Evolutionary conservation across 2,113 vertebrate species (phyloP).

Genomic region (Salvelinus fontinalis): DNA sequence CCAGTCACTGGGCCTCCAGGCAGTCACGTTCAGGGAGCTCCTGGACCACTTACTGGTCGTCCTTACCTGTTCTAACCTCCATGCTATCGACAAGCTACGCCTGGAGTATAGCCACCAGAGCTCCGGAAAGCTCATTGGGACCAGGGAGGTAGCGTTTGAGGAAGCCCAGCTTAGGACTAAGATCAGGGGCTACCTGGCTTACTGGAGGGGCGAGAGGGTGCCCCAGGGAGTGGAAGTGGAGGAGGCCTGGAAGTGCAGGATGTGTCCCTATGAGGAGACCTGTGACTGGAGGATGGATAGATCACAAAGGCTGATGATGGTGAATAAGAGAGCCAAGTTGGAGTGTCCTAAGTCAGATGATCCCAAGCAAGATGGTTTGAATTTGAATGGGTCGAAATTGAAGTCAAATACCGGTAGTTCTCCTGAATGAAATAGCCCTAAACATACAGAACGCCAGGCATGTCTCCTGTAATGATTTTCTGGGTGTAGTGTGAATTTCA

Average conservation of each 20-base stretch:
- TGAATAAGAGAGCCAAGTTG: not conserved
- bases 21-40: slow-evolving; percentile 62
- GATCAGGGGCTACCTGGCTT: slow-evolving; percentile 61
- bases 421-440: too few relatives aligned
- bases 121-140: slow-evolving; percentile 57
- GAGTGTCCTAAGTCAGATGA: not conserved
- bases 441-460: too few relatives aligned
- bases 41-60: slow-evolving; percentile 67
- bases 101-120: slow-evolving; percentile 75
- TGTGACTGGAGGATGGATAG: slow-evolving; percentile 66
- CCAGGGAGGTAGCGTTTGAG: slow-evolving; percentile 58
- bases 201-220: slow-evolving; percentile 73
- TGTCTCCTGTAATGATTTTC: too few relatives aligned
- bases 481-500: too few relatives aligned
- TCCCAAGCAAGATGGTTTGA: not conserved
- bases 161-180: slow-evolving; percentile 55
- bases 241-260: slow-evolving; percentile 76
- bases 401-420: too few relatives aligned
- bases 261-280: slow-evolving; percentile 59
- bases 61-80: slow-evolving; percentile 65
- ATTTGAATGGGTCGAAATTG: not conserved
- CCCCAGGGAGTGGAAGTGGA: slow-evolving; percentile 75
- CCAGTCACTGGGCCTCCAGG: slow-evolving; percentile 50
- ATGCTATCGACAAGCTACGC: slow-evolving; percentile 64
- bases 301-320: not conserved